Evolutionary conservation across 2,797 vertebrate species (phyloP).

Genomic region (Catostomus latipinnis): DNA sequence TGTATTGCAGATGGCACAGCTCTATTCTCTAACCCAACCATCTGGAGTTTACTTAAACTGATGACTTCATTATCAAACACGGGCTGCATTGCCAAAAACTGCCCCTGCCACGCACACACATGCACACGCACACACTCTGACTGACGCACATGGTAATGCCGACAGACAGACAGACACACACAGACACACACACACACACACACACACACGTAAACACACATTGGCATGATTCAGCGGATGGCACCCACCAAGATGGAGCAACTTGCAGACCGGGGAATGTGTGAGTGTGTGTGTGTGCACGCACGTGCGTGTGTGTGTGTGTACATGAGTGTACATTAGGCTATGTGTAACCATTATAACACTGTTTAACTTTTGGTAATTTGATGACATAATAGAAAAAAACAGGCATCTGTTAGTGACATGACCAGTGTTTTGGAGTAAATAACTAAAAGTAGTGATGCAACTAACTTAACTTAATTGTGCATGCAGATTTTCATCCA

Average conservation of each 20-base stretch:
- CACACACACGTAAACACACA: constrained; percentile 5
- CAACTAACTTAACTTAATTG: too few species aligned
- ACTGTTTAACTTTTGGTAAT: constrained; percentile 19
- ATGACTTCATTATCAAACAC: constrained; percentile 85
- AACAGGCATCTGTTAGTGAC: constrained; percentile 48
- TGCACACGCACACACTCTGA: constrained; percentile 38
- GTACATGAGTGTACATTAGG: not conserved
- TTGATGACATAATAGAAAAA: constrained; percentile 39
- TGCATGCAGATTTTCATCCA: too few species aligned
- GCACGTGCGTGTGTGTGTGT: not conserved
- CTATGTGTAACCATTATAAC: constrained; percentile 35
- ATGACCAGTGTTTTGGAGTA: not conserved
- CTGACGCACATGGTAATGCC: constrained; percentile 25
- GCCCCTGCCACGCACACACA: constrained; percentile 67
- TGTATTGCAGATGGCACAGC: constrained; percentile 85
- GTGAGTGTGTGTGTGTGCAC: constrained; percentile 28
- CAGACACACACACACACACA: not conserved
- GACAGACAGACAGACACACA: constrained; percentile 4
- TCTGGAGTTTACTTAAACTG: constrained; percentile 84
- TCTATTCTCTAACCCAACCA: constrained; percentile 80
- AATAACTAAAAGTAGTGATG: too few species aligned
- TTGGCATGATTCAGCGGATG: constrained; percentile 40
- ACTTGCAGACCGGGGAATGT: constrained; percentile 51
- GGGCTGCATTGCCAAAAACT: constrained; percentile 74
- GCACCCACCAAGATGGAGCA: constrained; percentile 59